Evolutionary conservation across 2,797 vertebrate genomes (phyloP).

Genomic region (Lepus oiostolus): DNA sequence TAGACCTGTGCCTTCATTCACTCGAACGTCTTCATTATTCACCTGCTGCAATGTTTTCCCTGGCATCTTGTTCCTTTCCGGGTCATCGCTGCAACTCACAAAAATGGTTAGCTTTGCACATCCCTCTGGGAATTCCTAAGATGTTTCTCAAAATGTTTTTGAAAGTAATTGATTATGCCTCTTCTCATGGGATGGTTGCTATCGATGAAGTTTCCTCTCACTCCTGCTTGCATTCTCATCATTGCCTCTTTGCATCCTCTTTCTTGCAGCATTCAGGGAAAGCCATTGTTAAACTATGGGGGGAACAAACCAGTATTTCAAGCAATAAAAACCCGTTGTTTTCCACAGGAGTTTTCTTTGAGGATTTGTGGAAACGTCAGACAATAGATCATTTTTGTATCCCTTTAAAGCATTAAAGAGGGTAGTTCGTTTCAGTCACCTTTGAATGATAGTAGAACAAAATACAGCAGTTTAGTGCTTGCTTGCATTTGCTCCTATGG

Average conservation of each 20-base stretch:
- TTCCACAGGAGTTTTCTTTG: constrained; percentile 66
- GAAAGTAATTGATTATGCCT: constrained; percentile 24
- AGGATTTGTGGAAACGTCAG: constrained; percentile 59
- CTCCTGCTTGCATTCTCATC: not conserved
- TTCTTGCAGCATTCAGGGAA: constrained; percentile 1
- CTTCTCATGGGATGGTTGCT: not conserved
- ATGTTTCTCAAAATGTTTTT: constrained; percentile 34
- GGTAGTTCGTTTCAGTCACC: constrained; percentile 2
- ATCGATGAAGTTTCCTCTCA: constrained; percentile 25
- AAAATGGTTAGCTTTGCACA: not conserved
- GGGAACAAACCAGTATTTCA: constrained; percentile 54
- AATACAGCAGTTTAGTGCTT: not conserved
- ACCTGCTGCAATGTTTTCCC: constrained; percentile 25
- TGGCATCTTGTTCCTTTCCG: constrained; percentile 18
- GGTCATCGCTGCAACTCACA: constrained; percentile 7
- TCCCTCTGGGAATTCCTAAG: constrained; percentile 36
- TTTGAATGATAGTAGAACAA: constrained; percentile 2
- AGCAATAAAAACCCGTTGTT: constrained; percentile 74
- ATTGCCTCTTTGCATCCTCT: constrained; percentile 34
- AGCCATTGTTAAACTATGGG: constrained; percentile 61
- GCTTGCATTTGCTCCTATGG: not conserved
- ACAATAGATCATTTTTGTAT: constrained; percentile 57
- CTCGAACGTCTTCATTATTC: constrained; percentile 52
- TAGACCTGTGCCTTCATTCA: not conserved
- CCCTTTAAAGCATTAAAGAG: constrained; percentile 61